Evolutionary conservation across 2,113 vertebrate genomes (phyloP).

Genomic region (Zosterops borbonicus): DNA sequence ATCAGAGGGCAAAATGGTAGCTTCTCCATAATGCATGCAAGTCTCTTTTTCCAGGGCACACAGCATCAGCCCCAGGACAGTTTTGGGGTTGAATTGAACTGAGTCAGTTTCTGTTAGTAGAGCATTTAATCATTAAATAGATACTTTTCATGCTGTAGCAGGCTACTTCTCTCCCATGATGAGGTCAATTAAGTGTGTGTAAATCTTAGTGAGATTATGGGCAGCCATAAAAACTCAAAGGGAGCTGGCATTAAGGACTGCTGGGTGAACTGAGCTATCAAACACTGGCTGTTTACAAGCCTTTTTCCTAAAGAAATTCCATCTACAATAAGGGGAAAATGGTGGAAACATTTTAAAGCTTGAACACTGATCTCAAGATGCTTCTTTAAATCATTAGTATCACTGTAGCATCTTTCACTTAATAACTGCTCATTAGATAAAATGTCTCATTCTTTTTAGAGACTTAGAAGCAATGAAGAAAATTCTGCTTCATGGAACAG

Average conservation of each 20-base stretch:
- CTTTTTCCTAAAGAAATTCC: conserved; percentile 24
- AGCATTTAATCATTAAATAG: neutral
- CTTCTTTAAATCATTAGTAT: conserved; percentile 44
- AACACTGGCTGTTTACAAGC: neutral
- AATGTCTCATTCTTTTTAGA: conserved; percentile 7
- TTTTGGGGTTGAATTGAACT: neutral
- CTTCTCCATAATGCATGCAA: neutral
- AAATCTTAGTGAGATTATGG: neutral
- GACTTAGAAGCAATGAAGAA: conserved; percentile 32
- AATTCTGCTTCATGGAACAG: conserved; percentile 20
- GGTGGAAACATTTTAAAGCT: neutral
- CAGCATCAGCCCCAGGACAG: neutral
- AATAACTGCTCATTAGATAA: conserved; percentile 31
- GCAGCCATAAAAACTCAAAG: neutral
- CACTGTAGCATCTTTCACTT: neutral
- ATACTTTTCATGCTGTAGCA: neutral
- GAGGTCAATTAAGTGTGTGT: neutral
- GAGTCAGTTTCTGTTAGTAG: neutral
- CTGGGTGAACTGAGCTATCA: neutral
- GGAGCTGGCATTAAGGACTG: neutral
- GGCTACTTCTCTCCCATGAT: neutral
- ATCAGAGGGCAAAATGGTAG: neutral
- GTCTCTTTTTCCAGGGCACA: neutral
- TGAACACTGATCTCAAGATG: neutral
- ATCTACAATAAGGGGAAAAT: neutral